These are phyloP conservation scores for Agonopterix heracliana DNA, from an alignment of 2,888 invertebrate genomes.

Conservation along the genomic window DNA sequence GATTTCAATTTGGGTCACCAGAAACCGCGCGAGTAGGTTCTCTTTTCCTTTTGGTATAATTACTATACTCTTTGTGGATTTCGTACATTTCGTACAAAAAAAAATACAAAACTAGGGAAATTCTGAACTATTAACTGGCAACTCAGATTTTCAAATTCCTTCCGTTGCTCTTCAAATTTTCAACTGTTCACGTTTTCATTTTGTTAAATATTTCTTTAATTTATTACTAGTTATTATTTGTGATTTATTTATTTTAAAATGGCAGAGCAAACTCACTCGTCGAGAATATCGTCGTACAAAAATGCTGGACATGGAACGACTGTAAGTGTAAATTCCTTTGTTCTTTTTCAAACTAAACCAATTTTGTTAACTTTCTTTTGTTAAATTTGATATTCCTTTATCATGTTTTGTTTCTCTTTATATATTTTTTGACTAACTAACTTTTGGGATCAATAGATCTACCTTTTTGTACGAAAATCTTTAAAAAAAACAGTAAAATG, in stretches of 20 bases:
- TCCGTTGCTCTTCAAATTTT: background rate
- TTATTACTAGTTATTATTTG: background rate
- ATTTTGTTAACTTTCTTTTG: background rate
- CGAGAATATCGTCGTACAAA: conserved; percentile 84
- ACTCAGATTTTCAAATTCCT: background rate
- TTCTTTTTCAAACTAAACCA: background rate
- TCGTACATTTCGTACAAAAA: too few species aligned
- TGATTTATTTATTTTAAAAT: conserved; percentile 38
- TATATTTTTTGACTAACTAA: too few species aligned
- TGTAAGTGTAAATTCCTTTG: conserved; percentile 62
- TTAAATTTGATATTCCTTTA: background rate
- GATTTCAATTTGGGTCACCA: too few species aligned
- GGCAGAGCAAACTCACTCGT: conserved; percentile 76
- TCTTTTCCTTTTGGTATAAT: too few species aligned
- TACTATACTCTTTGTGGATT: too few species aligned
- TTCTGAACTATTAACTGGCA: background rate
- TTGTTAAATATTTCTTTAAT: background rate
- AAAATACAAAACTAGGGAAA: too few species aligned
- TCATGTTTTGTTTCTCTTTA: too few species aligned
- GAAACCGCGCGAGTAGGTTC: too few species aligned
- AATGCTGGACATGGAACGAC: conserved; percentile 84
- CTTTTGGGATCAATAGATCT: too few species aligned
- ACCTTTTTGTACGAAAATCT: too few species aligned
- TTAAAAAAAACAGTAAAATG: too few species aligned
- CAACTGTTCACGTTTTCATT: background rate